phyloP scores from a whole-genome alignment of 2,797 vertebrate species.

The Bradypodion ventrale region DNA sequence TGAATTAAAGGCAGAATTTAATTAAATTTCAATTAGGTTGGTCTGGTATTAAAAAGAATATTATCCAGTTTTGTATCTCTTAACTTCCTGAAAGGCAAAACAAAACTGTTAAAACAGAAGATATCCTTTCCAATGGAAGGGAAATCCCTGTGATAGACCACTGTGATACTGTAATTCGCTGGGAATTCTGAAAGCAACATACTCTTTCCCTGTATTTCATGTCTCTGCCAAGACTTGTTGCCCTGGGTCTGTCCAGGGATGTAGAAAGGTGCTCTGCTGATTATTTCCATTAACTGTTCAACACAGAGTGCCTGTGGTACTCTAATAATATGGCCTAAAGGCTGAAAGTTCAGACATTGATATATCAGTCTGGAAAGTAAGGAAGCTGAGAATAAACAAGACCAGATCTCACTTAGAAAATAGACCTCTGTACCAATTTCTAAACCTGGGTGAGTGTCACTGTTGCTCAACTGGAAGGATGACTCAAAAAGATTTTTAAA shows the following conservation, averaged over 20 bases:
- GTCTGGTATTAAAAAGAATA: background rate
- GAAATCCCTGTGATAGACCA: constrained; percentile 5
- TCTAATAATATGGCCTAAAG: constrained; percentile 6
- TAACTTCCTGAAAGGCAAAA: constrained; percentile 4
- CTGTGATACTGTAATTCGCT: constrained; percentile 19
- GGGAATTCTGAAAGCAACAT: constrained; percentile 1
- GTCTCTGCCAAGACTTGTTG: background rate
- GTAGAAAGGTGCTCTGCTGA: background rate
- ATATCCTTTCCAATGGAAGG: background rate
- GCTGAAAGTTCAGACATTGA: constrained; percentile 1
- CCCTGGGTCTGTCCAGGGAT: constrained; percentile 7
- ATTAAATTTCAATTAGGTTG: no score
- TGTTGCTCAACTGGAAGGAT: constrained; percentile 58
- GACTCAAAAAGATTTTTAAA: constrained; percentile 46
- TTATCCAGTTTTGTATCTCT: background rate
- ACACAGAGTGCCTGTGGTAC: background rate
- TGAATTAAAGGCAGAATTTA: no score
- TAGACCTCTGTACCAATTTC: constrained; percentile 26
- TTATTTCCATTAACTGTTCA: background rate
- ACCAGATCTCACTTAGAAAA: constrained; percentile 17
- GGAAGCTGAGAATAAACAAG: background rate
- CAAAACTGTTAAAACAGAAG: background rate
- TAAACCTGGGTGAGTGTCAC: background rate
- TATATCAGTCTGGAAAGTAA: background rate
- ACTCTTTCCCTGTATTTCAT: background rate